Evolutionary conservation across 2,888 invertebrate genomes (phyloP).

Genomic region (Brassicogethes aeneus): DNA sequence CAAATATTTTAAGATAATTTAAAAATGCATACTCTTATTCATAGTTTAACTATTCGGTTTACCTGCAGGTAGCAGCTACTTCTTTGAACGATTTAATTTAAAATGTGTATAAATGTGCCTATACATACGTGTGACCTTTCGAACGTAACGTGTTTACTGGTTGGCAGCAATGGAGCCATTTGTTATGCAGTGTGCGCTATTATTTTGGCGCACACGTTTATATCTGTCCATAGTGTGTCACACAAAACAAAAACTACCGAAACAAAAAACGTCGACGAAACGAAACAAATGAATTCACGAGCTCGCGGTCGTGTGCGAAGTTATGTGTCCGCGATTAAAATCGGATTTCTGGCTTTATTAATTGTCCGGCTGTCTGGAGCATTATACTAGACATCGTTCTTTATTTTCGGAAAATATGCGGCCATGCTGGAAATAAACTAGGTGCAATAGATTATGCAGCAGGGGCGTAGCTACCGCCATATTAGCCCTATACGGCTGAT

Average conservation of each 20-base stretch:
- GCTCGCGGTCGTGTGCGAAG: not conserved
- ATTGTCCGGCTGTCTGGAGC: not conserved
- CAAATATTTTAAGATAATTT: no score
- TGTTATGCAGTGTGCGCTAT: not conserved
- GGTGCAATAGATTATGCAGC: no score
- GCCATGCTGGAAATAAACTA: no score
- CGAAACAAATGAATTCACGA: not conserved
- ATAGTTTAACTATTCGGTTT: no score
- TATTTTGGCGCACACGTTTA: conserved; percentile 1
- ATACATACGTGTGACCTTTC: not conserved
- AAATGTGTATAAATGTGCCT: no score
- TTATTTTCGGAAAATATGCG: no score
- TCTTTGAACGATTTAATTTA: no score
- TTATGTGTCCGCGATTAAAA: not conserved
- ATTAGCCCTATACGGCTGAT: no score
- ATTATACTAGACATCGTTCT: no score
- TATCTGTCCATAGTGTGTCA: not conserved
- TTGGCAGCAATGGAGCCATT: not conserved
- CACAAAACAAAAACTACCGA: not conserved
- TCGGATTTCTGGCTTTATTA: not conserved
- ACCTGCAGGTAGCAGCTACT: no score
- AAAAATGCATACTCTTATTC: no score
- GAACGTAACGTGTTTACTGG: not conserved
- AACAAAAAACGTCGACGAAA: not conserved
- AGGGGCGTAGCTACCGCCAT: no score